A percentile compares a stretch with the other conserved stretches of the same genome.
These are phyloP conservation scores for Sorex fumeus DNA, from an alignment of 2,113 vertebrate species.

Conservation along the genomic window DNA sequence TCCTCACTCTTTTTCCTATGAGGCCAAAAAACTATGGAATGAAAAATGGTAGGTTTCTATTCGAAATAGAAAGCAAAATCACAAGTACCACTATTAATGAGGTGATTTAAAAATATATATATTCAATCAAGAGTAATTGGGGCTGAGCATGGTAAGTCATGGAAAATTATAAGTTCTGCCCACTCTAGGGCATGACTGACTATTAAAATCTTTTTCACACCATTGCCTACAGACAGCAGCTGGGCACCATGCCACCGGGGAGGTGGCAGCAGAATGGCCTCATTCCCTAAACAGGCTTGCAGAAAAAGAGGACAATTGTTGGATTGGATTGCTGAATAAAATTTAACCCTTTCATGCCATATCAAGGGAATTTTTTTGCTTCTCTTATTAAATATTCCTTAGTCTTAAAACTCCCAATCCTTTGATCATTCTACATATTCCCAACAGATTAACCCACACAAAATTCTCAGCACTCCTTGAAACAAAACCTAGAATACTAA, in stretches of 20 bases:
- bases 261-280: conserved; percentile 88
- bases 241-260: conserved; percentile 89
- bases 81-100: conserved; percentile 80
- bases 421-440: no score
- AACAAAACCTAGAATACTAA: no score
- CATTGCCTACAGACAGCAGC: conserved; percentile 89
- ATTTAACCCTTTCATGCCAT: conserved; percentile 83
- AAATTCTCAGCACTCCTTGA: no score
- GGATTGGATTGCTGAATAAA: conserved; percentile 85
- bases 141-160: conserved; percentile 84
- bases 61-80: conserved; percentile 77
- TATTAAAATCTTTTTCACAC: conserved; percentile 91
- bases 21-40: conserved; percentile 55
- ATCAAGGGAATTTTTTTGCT: background rate
- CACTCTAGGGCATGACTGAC: conserved; percentile 88
- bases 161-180: conserved; percentile 88
- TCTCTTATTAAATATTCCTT: no score
- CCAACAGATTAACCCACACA: no score
- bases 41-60: conserved; percentile 79
- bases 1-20: conserved; percentile 59
- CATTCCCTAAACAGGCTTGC: conserved; percentile 87
- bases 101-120: conserved; percentile 83
- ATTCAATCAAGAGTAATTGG: conserved; percentile 85
- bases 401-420: no score
- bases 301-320: conserved; percentile 86